Base-by-base conservation (phyloP, 2,888 invertebrate genomes). In the Tenthredo notha region DNA sequence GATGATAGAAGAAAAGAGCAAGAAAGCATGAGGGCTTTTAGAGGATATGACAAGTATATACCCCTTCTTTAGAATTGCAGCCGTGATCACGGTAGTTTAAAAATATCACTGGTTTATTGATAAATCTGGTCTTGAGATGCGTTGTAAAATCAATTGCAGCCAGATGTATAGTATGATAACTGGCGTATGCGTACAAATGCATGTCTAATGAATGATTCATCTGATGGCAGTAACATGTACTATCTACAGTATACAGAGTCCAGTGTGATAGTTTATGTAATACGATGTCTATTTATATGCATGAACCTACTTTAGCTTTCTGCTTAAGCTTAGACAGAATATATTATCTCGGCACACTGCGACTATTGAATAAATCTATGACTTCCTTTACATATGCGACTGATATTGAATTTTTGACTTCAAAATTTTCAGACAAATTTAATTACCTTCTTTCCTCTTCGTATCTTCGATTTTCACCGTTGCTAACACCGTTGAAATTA, bases 371-470 rank as follows among this genome's bases (percentile, higher is more conserved):
- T 74, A 43, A 37, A 58, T 78, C 29, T 33, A 18, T 33, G 33
- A 25, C 2, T 67, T 18, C 2, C 18, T 67, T 67, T 4, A 9
- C 50, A 77, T 7, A 10, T 15, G 4, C 6, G 1, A 72, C 18
- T 37, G 7, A 77, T 33, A 50, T n/a, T 54, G 15, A 29, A 47
- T 77, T 18, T 18, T 33, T 6, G 7, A 33, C 29, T 29, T 77
- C 12, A 43, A 29, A 58, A 50, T 54, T 77, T 25, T 65, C 12
- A 29, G 65, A 12, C 9, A 67, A 33, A 33, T 89, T 84, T 92
- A 77, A 21, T 90, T 85, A 92, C 92, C 89, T 92, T 86, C 92
- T 90, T 15, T 92, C 92, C 50, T 92, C 92, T 67, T 92, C 92
- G 83, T 88, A 92, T 90, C 91, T 89, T 67, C 91, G 90, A 87